These are phyloP conservation scores for Euphonia xanthogaster DNA, from an alignment of 2,797 vertebrate genomes.

Conservation along the genomic window DNA sequence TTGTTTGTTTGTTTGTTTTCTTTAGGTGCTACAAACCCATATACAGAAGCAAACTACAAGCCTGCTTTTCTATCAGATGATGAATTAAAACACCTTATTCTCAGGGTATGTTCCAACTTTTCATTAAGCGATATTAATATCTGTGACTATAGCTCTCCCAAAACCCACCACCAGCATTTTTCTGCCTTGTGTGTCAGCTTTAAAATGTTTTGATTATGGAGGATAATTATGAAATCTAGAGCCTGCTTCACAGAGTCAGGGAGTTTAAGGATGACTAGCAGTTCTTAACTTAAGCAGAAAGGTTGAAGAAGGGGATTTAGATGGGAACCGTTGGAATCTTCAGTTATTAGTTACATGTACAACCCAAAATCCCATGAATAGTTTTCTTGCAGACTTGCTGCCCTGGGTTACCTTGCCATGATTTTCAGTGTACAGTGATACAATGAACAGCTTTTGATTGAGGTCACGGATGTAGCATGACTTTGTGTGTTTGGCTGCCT, in stretches of 20 bases:
- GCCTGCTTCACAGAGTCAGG: background rate
- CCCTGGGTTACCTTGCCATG: background rate
- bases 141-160: background rate
- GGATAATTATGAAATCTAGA: background rate
- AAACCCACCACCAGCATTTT: background rate
- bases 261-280: background rate
- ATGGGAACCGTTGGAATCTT: background rate
- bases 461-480: background rate
- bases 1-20: background rate
- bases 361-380: background rate
- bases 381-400: background rate
- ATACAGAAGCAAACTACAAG: conserved; percentile 99
- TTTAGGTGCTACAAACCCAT: conserved; percentile 93
- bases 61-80: conserved; percentile 98
- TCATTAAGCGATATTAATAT: background rate
- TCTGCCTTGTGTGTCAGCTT: background rate
- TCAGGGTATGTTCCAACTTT: conserved; percentile 83
- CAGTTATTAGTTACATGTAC: background rate
- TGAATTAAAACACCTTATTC: conserved; percentile 96
- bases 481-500: background rate
- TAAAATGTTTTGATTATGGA: background rate
- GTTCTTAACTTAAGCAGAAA: background rate
- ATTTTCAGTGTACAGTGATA: background rate
- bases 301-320: background rate
- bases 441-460: background rate